phyloP scores from a whole-genome alignment of 2,113 vertebrate species.

The Pituophis catenifer region DNA sequence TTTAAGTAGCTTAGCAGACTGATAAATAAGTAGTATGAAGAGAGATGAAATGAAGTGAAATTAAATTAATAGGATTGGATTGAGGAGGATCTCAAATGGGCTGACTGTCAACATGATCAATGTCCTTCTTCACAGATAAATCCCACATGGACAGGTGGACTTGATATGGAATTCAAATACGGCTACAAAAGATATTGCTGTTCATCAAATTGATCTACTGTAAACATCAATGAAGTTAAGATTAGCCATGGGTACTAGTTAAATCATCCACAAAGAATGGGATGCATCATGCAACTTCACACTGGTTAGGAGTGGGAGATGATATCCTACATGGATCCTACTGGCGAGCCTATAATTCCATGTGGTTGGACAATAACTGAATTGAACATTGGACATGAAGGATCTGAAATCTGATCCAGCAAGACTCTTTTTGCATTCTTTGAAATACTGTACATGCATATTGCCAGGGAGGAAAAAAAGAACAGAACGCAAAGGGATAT shows the following conservation, averaged over 20 bases:
- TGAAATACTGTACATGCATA: background rate
- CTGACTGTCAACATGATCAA: background rate
- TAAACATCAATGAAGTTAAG: background rate
- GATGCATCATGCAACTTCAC: background rate
- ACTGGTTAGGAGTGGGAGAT: background rate
- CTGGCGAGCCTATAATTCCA: background rate
- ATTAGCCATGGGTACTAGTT: background rate
- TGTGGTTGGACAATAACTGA: background rate
- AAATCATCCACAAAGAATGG: background rate
- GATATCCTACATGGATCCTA: background rate
- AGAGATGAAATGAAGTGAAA: background rate
- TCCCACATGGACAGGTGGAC: background rate
- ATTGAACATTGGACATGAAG: background rate
- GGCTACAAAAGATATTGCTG: background rate
- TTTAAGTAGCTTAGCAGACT: background rate
- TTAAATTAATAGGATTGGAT: background rate
- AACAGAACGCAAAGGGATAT: background rate
- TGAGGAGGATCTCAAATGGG: accelerated
- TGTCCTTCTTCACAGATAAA: background rate
- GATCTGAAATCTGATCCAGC: background rate
- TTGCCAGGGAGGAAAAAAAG: background rate
- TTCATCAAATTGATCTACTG: background rate
- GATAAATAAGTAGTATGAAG: background rate
- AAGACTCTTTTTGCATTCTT: background rate
- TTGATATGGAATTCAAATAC: background rate